Conservation (phyloP, 2,888 invertebrate species). For the Argyresthia albistria region DNA sequence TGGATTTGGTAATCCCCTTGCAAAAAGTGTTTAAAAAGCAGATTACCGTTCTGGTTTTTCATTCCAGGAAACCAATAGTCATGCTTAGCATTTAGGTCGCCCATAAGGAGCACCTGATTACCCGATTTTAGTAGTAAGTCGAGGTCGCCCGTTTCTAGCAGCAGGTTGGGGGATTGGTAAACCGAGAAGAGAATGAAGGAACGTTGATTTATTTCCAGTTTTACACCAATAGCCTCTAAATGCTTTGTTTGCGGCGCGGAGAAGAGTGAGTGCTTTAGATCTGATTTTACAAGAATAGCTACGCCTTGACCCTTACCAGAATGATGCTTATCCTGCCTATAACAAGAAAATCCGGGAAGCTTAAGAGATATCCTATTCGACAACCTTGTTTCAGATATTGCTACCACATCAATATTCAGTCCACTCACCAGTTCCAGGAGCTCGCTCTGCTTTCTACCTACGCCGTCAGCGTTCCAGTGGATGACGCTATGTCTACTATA, state of each 20-base stretch:
- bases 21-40: no score
- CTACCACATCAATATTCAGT: background rate
- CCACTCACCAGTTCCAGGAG: background rate
- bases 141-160: background rate
- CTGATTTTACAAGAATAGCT: background rate
- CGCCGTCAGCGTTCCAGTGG: background rate
- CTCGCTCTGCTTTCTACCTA: background rate
- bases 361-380: no score
- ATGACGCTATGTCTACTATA: background rate
- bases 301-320: background rate
- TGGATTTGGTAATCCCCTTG: no score
- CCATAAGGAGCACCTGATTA: background rate
- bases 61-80: no score
- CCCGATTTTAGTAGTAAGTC: background rate
- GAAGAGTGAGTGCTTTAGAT: background rate
- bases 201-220: background rate
- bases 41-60: no score
- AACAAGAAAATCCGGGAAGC: no score
- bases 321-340: background rate
- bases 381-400: no score
- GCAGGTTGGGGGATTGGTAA: background rate
- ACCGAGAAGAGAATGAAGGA: background rate
- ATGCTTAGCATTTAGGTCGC: no score
- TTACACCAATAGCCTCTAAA: background rate
- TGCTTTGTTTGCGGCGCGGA: background rate